Evolutionary conservation across 1,140 invertebrate species (phyloP).

Genomic region (Neoseiulus cucumeris): DNA sequence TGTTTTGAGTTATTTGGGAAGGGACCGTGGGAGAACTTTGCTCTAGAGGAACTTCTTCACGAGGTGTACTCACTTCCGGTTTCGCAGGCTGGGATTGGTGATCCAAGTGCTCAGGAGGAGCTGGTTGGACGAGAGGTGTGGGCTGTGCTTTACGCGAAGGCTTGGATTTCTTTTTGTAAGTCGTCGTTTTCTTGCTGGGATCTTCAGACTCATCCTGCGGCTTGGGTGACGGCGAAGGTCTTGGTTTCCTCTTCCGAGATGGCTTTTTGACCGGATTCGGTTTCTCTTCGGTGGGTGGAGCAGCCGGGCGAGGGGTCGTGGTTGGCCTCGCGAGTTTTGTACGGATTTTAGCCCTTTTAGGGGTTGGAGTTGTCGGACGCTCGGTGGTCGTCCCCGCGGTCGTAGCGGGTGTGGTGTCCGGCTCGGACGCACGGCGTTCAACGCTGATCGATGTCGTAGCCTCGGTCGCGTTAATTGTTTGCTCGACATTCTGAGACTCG

Average conservation of each 20-base stretch:
- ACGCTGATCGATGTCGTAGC: background rate
- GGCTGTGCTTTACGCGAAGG: background rate
- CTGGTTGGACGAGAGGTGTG: background rate
- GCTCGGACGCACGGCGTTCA: background rate
- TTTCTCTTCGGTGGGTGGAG: background rate
- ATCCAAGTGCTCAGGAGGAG: background rate
- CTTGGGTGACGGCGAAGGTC: background rate
- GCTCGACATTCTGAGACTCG: conserved; percentile 2
- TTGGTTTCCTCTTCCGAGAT: background rate
- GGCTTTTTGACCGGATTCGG: background rate
- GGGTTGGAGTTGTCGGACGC: background rate
- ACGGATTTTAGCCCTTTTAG: background rate
- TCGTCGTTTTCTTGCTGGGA: background rate
- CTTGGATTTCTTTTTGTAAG: background rate
- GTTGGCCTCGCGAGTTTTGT: background rate
- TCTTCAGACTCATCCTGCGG: background rate
- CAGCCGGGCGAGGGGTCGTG: background rate
- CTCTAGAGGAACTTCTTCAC: no score
- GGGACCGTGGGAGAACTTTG: no score
- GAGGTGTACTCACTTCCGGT: background rate
- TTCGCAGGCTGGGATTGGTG: background rate
- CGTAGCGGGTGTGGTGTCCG: background rate
- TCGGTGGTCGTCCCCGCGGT: background rate
- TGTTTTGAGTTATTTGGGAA: no score
- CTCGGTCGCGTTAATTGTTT: background rate